A percentile compares a stretch with the other conserved stretches of the same genome.
phyloP scores from a whole-genome alignment of 37 sponge, comb jelly and placozoan genomes.

The Geodia barretti region DNA sequence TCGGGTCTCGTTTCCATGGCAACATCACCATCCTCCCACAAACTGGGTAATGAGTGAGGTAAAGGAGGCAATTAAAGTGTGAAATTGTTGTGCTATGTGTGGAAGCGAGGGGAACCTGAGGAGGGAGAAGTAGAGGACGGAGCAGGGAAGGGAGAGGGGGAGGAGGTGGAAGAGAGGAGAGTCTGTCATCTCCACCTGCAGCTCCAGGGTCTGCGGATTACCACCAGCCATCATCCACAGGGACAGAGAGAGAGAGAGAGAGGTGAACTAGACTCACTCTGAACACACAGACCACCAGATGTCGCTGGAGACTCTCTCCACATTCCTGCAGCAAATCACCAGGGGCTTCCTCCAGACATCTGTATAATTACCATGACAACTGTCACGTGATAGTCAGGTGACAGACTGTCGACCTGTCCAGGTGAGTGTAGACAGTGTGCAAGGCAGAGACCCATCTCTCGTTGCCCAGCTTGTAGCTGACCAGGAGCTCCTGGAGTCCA shows the following conservation, averaged over 20 bases:
- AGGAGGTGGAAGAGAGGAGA: conserved; percentile 15
- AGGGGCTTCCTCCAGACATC: background rate
- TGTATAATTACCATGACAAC: background rate
- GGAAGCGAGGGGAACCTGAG: background rate
- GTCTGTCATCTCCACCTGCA: background rate
- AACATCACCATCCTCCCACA: background rate
- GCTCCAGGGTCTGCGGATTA: background rate
- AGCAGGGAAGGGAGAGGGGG: background rate
- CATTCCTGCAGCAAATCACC: background rate
- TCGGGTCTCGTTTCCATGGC: background rate
- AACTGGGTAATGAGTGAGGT: background rate
- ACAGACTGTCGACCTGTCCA: conserved; percentile 18
- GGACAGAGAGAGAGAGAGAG: no score
- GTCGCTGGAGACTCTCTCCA: background rate
- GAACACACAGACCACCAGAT: background rate
- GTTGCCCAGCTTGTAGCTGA: conserved; percentile 25
- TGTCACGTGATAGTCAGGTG: background rate
- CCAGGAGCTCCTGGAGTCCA: conserved; percentile 23
- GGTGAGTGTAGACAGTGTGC: background rate
- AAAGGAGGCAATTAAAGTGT: background rate
- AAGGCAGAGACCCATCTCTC: conserved; percentile 43
- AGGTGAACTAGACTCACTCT: background rate
- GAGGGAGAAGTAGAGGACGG: background rate
- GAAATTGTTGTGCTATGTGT: background rate
- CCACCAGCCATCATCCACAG: background rate